These are phyloP conservation scores for Ceyx cyanopectus DNA, from an alignment of 2,113 vertebrate genomes.

Conservation along the genomic window DNA sequence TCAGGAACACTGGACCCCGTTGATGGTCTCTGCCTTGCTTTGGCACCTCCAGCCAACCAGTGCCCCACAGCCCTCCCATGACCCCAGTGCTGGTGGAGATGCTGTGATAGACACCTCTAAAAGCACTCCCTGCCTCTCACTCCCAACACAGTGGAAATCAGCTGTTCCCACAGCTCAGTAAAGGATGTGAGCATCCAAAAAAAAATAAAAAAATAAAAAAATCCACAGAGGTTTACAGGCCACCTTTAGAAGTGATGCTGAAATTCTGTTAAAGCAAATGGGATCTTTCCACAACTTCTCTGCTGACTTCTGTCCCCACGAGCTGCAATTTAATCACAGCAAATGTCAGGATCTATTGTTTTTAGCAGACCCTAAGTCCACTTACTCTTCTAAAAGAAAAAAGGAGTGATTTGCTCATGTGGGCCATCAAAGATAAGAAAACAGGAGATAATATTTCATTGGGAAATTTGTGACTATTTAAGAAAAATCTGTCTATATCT, in stretches of 20 bases:
- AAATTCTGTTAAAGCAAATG: not conserved
- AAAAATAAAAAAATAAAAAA: not conserved
- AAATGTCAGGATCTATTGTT: not conserved
- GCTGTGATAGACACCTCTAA: not conserved
- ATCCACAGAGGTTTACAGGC: not conserved
- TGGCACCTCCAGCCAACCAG: accelerated
- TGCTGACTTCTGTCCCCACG: accelerated
- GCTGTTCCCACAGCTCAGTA: not conserved
- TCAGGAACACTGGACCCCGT: not conserved
- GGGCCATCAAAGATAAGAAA: not conserved
- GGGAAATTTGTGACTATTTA: not conserved
- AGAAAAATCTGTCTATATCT: not conserved
- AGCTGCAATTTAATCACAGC: not conserved
- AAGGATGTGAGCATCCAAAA: too few relatives aligned
- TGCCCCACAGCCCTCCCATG: not conserved
- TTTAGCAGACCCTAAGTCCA: not conserved
- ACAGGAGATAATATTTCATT: not conserved
- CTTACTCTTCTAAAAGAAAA: not conserved
- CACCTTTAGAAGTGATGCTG: not conserved
- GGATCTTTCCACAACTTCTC: not conserved
- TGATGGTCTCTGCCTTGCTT: not conserved
- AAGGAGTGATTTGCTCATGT: not conserved
- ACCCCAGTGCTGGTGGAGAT: not conserved
- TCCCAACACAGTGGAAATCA: not conserved
- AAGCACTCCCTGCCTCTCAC: not conserved